Evolutionary conservation across 2,888 invertebrate genomes (phyloP).

Genomic region (Nudaria mundana): DNA sequence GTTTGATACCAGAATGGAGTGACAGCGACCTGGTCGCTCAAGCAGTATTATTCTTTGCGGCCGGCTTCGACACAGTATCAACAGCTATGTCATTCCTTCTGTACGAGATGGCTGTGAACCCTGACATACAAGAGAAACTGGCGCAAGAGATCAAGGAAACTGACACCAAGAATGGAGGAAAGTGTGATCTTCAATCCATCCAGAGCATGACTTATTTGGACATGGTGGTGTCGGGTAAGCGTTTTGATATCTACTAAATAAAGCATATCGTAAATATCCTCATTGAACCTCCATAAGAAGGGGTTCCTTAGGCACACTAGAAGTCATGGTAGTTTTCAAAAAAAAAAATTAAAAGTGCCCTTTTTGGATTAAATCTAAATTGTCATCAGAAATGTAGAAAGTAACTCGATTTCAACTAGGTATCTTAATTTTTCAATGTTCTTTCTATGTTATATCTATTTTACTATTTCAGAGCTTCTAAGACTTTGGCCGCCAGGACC

Average conservation of each 20-base stretch:
- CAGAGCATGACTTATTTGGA: slow-evolving; percentile 58
- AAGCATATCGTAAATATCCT: background rate
- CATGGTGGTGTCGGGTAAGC: slow-evolving; percentile 65
- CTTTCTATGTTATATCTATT: no score
- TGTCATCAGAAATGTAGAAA: no score
- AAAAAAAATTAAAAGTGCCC: no score
- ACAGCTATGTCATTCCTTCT: slow-evolving; percentile 41
- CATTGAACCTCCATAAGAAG: no score
- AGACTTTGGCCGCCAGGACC: slow-evolving; percentile 68
- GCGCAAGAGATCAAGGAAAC: slow-evolving; percentile 44
- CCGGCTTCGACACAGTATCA: slow-evolving; percentile 49
- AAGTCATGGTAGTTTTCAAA: no score
- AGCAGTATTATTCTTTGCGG: slow-evolving; percentile 47
- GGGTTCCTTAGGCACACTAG: background rate
- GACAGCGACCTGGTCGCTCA: slow-evolving; percentile 46
- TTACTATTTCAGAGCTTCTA: slow-evolving; percentile 54
- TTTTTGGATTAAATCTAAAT: no score
- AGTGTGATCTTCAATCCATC: slow-evolving; percentile 62
- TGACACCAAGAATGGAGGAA: slow-evolving; percentile 45
- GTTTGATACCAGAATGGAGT: slow-evolving; percentile 35
- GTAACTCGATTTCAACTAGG: no score
- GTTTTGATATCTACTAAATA: background rate
- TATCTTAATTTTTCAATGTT: no score
- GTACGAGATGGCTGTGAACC: slow-evolving; percentile 47
- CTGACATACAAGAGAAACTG: slow-evolving; percentile 46